phyloP scores from a whole-genome alignment of 2,888 invertebrate genomes.

The Cremastinae sp. region DNA sequence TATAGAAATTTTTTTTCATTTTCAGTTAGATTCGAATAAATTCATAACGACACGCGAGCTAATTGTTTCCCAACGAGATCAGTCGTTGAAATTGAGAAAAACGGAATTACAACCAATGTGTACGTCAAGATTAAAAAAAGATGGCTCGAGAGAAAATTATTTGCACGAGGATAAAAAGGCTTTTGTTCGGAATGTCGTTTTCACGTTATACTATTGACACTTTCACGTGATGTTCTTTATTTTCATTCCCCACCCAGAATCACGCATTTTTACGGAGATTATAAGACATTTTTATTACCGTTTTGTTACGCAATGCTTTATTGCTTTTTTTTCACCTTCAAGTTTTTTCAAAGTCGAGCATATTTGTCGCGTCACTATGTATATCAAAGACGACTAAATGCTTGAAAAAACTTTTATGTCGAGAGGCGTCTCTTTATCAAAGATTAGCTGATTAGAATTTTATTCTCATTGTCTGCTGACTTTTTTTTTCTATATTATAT shows the following conservation, averaged over 20 bases:
- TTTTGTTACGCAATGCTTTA: too few relatives aligned
- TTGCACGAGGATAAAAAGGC: conserved; percentile 42
- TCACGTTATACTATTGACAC: conserved; percentile 30
- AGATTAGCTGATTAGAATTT: too few relatives aligned
- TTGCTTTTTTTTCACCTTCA: too few relatives aligned
- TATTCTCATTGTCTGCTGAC: too few relatives aligned
- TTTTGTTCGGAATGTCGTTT: conserved; percentile 48
- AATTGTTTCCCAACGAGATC: conserved; percentile 38
- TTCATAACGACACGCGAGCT: conserved; percentile 13
- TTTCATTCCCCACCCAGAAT: neutral
- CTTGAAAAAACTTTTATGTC: too few relatives aligned
- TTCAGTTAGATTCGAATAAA: conserved; percentile 18
- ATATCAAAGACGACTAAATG: too few relatives aligned
- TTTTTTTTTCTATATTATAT: too few relatives aligned
- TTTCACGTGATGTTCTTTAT: neutral
- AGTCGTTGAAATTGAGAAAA: conserved; percentile 30
- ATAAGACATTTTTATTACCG: conserved; percentile 1
- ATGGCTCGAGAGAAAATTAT: neutral
- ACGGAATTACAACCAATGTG: conserved; percentile 42
- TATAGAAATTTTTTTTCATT: conserved; percentile 41
- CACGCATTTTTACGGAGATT: neutral
- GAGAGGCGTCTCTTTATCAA: too few relatives aligned
- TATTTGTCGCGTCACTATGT: too few relatives aligned
- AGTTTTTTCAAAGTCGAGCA: too few relatives aligned
- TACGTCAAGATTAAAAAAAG: conserved; percentile 39